A percentile compares a stretch with the other conserved stretches of the same genome.
phyloP scores from a whole-genome alignment of 2,113 vertebrate species.

The Ctenodactylus gundi region DNA sequence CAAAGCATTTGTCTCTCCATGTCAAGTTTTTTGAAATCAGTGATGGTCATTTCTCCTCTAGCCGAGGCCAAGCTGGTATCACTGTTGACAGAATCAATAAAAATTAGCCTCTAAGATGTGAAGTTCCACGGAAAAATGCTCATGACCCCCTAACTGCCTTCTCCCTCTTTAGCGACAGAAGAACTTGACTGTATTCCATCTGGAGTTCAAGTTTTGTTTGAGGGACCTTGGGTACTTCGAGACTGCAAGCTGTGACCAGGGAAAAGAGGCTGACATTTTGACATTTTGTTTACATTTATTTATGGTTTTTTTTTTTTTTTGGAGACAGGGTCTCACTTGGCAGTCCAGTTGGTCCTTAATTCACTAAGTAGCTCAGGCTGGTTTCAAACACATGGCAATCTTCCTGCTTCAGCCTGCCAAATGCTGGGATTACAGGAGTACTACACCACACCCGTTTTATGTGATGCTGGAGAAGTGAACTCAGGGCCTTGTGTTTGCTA shows the following conservation, averaged over 20 bases:
- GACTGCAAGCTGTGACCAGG: slow-evolving; percentile 30
- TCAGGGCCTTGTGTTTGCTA: no score
- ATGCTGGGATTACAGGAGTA: no score
- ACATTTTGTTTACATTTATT: slow-evolving; percentile 19
- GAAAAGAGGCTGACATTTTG: background rate
- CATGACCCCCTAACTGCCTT: background rate
- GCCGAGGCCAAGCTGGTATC: background rate
- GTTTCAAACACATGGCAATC: no score
- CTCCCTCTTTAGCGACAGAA: background rate
- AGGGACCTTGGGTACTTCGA: background rate
- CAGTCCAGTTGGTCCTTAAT: no score
- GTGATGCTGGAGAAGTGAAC: no score
- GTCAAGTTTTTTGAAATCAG: background rate
- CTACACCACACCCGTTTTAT: no score
- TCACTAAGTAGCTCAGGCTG: no score
- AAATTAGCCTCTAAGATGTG: background rate
- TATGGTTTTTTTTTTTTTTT: background rate
- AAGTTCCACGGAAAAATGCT: background rate
- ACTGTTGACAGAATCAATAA: background rate
- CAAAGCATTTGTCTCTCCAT: background rate
- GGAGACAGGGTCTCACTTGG: background rate
- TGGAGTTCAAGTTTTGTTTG: background rate
- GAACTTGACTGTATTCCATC: background rate
- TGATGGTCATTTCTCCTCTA: background rate
- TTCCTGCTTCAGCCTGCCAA: no score